Percentiles rank a stretch among this genome's conserved stretches.
Evolutionary conservation across 2,113 vertebrate genomes (phyloP).

Genomic region (Vombatus ursinus): DNA sequence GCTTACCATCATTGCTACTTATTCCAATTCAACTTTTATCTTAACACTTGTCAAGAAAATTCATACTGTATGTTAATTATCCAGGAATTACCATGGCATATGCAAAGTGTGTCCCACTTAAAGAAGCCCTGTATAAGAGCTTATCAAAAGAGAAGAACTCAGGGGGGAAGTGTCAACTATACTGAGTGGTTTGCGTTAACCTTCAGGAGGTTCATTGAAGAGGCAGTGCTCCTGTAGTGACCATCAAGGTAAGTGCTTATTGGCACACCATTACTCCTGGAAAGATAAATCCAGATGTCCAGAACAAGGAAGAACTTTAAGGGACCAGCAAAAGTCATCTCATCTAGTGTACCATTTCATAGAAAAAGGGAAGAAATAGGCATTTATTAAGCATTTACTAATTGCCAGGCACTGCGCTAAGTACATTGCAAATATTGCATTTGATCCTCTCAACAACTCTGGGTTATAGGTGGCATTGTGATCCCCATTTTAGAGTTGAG

Average conservation of each 20-base stretch:
- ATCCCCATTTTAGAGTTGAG: background rate
- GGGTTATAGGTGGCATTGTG: background rate
- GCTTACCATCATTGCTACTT: background rate
- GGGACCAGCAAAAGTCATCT: background rate
- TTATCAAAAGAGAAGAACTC: background rate
- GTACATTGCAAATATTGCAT: background rate
- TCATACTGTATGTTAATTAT: background rate
- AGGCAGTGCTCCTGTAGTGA: background rate
- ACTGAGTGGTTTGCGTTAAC: background rate
- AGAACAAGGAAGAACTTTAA: background rate
- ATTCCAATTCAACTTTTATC: background rate
- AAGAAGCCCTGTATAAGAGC: background rate
- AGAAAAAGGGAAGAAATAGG: background rate
- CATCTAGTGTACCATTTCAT: background rate
- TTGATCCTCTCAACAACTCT: background rate
- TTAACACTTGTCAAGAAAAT: background rate
- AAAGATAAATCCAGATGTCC: background rate
- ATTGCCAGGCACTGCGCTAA: background rate
- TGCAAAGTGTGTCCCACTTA: background rate
- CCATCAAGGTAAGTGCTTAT: background rate
- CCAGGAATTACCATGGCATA: background rate
- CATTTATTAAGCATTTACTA: background rate
- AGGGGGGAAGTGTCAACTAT: background rate
- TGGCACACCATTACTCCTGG: background rate
- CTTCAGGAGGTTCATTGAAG: background rate